Conservation (phyloP, 2,113 vertebrate genomes). For the Pipa parva region DNA sequence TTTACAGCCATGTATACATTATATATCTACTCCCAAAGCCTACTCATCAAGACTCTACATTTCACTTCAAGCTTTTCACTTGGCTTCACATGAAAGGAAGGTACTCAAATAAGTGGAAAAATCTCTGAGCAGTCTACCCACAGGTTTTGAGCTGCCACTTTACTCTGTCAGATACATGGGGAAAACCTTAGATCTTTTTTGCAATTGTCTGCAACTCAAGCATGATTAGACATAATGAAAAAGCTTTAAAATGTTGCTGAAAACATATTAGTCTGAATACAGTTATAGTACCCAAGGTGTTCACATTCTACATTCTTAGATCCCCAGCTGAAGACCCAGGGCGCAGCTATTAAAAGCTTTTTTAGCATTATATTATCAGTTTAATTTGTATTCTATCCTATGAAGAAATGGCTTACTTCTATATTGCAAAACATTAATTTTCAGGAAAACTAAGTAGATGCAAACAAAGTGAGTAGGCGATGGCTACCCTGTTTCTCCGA, state of each 20-base stretch:
- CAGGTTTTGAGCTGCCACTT: conserved; percentile 54
- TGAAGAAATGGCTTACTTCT: too few species aligned
- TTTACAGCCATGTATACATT: neutral
- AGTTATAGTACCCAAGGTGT: too few species aligned
- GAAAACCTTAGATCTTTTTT: conserved; percentile 2
- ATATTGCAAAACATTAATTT: too few species aligned
- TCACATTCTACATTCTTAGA: too few species aligned
- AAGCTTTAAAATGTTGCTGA: neutral
- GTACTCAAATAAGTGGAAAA: conserved; percentile 49
- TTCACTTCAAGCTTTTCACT: conserved; percentile 58
- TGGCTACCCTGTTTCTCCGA: too few species aligned
- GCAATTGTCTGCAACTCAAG: conserved; percentile 1
- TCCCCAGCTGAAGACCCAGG: too few species aligned
- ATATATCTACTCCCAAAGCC: conserved; percentile 13
- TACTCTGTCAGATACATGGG: conserved; percentile 40
- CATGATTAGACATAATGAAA: too few species aligned
- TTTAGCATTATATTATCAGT: too few species aligned
- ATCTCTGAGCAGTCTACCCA: conserved; percentile 46
- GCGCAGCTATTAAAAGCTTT: too few species aligned
- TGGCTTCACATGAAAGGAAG: conserved; percentile 65
- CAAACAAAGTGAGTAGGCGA: too few species aligned
- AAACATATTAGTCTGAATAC: neutral
- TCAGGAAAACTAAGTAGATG: too few species aligned
- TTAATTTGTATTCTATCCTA: too few species aligned
- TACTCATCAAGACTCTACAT: conserved; percentile 45